Evolutionary conservation across 1,140 invertebrate species (phyloP), one percentile per base, ranked within the genome.

Genomic region (Caerostris darwini): DNA sequence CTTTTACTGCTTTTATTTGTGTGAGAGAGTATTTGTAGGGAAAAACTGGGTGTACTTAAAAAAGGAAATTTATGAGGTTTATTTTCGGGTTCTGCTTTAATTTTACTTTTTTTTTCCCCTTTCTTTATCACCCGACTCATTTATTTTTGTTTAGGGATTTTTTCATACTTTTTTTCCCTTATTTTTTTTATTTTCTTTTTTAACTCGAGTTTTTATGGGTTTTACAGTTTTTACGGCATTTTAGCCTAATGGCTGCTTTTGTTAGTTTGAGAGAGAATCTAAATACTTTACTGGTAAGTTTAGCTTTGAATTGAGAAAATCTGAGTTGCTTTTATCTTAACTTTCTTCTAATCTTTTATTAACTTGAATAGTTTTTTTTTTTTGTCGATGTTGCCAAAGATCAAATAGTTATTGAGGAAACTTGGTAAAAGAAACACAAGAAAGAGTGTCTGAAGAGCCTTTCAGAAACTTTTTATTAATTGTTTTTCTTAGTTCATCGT

Each of bases 51-150:
- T 53, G 71, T 8, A 53, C 71, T 77, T 77, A 77, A 83, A 83
- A 58, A 58, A 57, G 56, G 54, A 83, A 83, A 83, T 83, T 83
- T 83, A 83, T 83, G 82, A 58, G 82, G 82, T 58, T 83, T 58
- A 83, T 54, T 83, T 58, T 83, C 12, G 34, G 71, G 34, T 12
- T 77, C 34, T 50, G 71, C 50, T 83, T 58, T 83, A 83, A 34
- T 83, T 83, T 83, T 58, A 19, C 8, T 83, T 17, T 83, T 83
- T 83, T 83, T 81, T 7, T 8, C 0, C 34, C 2, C n/a, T n/a
- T 34, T 34, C 34, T 34, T 50, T 12, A 12, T 77, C 71, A 12
- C 50, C 10, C 71, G 10, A 14, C 10, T 77, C 7, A 12, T 77
- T 77, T 77, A 77, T 77, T 77, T 77, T 14, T 53, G 5, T 77